Conservation (phyloP, 2,888 invertebrate species). For the Phoenoteleia sp. region DNA sequence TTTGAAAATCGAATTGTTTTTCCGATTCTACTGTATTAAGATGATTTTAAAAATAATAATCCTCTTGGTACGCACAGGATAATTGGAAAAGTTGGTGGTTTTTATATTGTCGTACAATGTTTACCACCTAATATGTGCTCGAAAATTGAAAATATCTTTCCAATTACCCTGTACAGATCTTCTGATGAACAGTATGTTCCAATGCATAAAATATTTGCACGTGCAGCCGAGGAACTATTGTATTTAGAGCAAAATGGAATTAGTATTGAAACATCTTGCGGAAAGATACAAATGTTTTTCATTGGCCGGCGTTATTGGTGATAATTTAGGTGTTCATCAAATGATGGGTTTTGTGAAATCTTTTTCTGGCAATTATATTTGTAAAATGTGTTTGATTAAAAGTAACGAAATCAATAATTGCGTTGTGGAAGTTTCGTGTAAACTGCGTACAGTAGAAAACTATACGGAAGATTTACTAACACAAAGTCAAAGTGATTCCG, state of each 20-base stretch:
- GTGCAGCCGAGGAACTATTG: constrained; percentile 21
- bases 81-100: constrained; percentile 60
- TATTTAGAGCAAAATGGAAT: constrained; percentile 44
- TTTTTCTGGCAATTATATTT: constrained; percentile 58
- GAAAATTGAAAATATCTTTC: constrained; percentile 53
- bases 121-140: constrained; percentile 61
- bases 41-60: no score
- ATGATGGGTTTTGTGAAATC: constrained; percentile 50
- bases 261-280: constrained; percentile 1
- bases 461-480: constrained; percentile 23
- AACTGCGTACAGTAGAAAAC: constrained; percentile 15
- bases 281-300: constrained; percentile 30
- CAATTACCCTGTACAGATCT: constrained; percentile 51
- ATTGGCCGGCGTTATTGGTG: constrained; percentile 20
- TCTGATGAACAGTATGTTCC: constrained; percentile 28
- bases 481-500: constrained; percentile 29
- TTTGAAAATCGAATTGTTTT: neutral
- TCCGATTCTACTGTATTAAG: constrained; percentile 51
- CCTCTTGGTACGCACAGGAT: constrained; percentile 29
- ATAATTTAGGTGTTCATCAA: constrained; percentile 44
- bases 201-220: constrained; percentile 46
- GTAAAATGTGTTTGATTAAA: constrained; percentile 63
- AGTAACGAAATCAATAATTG: neutral
- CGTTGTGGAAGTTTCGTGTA: constrained; percentile 1
- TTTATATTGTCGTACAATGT: constrained; percentile 63